Evolutionary conservation across 1,140 invertebrate species (phyloP).

Genomic region (Apis florea): DNA sequence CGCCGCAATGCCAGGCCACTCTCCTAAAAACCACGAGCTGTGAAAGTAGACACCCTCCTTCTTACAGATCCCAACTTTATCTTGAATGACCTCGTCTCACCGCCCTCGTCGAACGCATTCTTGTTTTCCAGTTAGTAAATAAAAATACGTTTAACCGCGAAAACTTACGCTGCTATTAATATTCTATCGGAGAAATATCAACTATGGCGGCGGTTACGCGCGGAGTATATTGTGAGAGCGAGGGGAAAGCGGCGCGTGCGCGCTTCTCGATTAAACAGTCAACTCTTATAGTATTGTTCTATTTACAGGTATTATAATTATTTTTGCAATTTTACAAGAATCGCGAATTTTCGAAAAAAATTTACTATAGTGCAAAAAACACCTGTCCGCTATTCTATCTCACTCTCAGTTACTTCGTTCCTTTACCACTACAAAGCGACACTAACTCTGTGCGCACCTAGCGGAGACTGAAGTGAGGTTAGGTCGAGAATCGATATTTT

Average conservation of each 20-base stretch:
- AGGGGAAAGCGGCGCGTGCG: constrained; percentile 61
- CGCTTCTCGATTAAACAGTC: constrained; percentile 39
- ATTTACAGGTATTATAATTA: constrained; percentile 24
- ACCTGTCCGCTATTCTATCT: constrained; percentile 48
- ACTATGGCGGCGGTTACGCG: constrained; percentile 63
- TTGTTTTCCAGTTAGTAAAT: constrained; percentile 17
- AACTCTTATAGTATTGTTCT: constrained; percentile 28
- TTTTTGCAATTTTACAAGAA: neutral
- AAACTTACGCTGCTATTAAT: constrained; percentile 51
- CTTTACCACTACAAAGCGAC: constrained; percentile 24
- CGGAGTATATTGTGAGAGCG: constrained; percentile 44
- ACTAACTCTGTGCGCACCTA: constrained; percentile 54
- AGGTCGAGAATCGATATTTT: constrained; percentile 53
- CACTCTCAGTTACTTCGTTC: constrained; percentile 29
- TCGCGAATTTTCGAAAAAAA: constrained; percentile 24
- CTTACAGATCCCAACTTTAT: constrained; percentile 19
- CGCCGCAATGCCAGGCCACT: constrained; percentile 52
- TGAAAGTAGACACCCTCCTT: constrained; percentile 49
- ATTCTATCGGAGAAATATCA: constrained; percentile 60
- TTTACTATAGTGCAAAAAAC: constrained; percentile 25
- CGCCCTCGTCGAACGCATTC: constrained; percentile 40
- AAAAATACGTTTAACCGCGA: constrained; percentile 36
- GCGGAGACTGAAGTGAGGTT: constrained; percentile 56
- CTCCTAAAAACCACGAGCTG: constrained; percentile 49
- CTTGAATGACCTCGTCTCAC: constrained; percentile 22